Percentiles rank a stretch among this genome's conserved stretches.
Conservation (phyloP, 2,797 vertebrate genomes). For the Enteromius argenteus region DNA sequence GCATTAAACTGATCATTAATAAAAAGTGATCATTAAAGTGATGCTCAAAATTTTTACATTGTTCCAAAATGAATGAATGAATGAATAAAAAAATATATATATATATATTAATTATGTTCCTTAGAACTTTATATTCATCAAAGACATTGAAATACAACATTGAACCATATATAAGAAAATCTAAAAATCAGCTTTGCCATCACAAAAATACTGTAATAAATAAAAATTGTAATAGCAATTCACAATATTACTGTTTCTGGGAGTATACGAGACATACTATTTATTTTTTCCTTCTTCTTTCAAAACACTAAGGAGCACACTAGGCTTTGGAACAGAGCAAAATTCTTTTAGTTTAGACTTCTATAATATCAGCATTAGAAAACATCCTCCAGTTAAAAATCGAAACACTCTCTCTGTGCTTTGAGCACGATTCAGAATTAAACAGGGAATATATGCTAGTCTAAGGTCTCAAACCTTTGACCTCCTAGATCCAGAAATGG, state of each 20-base stretch:
- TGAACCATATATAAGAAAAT: no score
- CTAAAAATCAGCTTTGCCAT: no score
- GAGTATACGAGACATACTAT: neutral
- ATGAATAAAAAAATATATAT: no score
- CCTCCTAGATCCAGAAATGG: neutral
- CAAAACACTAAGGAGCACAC: no score
- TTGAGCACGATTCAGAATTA: slow-evolving; percentile 7
- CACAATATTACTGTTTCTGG: neutral
- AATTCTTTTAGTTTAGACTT: neutral
- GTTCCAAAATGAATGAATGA: neutral
- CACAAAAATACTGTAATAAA: no score
- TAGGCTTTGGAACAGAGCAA: neutral
- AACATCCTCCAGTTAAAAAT: slow-evolving; percentile 1
- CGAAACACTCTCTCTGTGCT: neutral
- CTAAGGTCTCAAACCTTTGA: neutral
- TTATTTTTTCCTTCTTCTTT: neutral
- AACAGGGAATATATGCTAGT: neutral
- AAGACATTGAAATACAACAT: neutral
- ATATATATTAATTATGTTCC: neutral
- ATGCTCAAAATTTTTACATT: neutral
- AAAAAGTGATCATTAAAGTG: neutral
- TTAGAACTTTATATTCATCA: neutral
- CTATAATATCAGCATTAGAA: neutral
- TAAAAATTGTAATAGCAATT: neutral
- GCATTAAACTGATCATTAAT: neutral